phyloP scores from a whole-genome alignment of 2,113 vertebrate genomes.

The Phodopus roborovskii region DNA sequence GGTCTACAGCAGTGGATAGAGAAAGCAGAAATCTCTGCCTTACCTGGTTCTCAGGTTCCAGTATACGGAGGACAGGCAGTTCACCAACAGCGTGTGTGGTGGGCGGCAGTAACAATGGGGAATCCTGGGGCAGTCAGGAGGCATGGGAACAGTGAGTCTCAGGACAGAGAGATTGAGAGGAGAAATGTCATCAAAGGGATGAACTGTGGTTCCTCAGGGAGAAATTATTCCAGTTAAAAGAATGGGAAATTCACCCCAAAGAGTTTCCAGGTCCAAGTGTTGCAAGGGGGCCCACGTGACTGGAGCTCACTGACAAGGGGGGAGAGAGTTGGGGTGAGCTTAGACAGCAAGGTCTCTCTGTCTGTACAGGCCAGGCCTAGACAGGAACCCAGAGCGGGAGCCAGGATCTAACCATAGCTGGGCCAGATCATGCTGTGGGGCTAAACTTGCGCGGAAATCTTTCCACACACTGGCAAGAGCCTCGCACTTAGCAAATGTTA shows the following conservation, averaged over 20 bases:
- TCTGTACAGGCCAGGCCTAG: neutral
- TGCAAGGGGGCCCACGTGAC: neutral
- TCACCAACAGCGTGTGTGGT: fast-evolving
- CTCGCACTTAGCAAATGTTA: neutral
- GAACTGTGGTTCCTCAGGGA: fast-evolving
- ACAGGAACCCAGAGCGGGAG: neutral
- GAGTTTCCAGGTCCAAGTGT: neutral
- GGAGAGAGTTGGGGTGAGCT: neutral
- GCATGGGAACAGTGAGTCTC: fast-evolving
- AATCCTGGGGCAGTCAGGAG: neutral
- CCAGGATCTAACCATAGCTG: neutral
- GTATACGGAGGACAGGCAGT: fast-evolving
- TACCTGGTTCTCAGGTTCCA: fast-evolving
- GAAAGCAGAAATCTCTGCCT: fast-evolving
- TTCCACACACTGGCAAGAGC: neutral
- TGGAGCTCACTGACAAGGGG: neutral
- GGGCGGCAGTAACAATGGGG: neutral
- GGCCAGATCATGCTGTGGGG: neutral
- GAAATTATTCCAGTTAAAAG: fast-evolving
- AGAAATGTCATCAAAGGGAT: neutral
- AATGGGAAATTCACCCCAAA: fast-evolving
- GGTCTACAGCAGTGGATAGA: neutral
- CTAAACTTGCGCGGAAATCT: neutral
- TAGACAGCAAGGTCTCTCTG: neutral
- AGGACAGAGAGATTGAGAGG: fast-evolving